A percentile compares a stretch with the other conserved stretches of the same genome.
These are phyloP conservation scores for Lepidocyrtoides sp. DNA, from an alignment of 2,888 invertebrate genomes.

Conservation along the genomic window DNA sequence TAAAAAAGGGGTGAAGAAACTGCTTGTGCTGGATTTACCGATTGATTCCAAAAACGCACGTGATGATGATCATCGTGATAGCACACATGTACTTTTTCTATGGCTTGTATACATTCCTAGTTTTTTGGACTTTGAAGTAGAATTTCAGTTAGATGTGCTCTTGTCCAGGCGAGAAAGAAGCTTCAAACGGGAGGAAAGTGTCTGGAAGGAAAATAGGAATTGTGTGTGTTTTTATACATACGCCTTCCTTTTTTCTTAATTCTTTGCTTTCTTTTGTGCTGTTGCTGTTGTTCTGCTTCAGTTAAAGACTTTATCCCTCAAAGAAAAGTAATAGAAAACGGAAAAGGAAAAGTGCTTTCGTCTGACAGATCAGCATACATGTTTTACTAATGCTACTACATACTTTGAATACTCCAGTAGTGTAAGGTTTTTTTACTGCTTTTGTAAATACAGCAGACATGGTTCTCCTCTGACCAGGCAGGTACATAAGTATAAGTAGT, in stretches of 20 bases:
- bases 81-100: not conserved
- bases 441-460: too few species aligned
- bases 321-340: constrained; percentile 16
- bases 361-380: constrained; percentile 20
- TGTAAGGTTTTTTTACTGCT: too few species aligned
- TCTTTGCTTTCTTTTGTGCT: not conserved
- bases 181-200: constrained; percentile 5
- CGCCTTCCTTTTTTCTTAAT: not conserved
- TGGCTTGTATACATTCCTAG: not conserved
- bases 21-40: constrained; percentile 51
- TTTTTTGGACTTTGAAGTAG: not conserved
- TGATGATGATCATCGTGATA: not conserved
- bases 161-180: not conserved
- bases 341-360: constrained; percentile 4
- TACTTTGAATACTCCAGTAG: constrained; percentile 1
- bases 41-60: constrained; percentile 57
- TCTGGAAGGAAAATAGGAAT: constrained; percentile 40
- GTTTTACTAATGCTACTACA: constrained; percentile 21
- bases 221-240: not conserved
- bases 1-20: constrained; percentile 75
- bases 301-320: not conserved
- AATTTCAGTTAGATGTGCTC: not conserved
- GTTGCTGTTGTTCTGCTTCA: not conserved
- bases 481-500: too few species aligned
- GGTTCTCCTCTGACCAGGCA: too few species aligned